Evolutionary conservation across 2,888 invertebrate genomes (phyloP), one percentile per base, ranked within the genome.

Genomic region (Nephrocerus scutellatus): DNA sequence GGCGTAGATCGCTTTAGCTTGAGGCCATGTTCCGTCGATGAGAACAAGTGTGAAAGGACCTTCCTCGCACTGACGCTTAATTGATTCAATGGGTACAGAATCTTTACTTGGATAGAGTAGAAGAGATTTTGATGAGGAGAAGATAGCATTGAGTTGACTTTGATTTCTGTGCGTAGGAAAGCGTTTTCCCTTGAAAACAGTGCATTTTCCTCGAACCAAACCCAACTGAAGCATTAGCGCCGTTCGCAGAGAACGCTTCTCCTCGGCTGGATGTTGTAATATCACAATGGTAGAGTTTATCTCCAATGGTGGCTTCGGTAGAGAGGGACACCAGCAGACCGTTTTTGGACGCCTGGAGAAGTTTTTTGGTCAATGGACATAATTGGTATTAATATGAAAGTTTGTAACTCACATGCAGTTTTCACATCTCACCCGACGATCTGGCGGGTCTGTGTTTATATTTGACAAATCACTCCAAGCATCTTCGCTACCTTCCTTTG

Each of bases 11-110:
- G 89, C 85, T 66, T 89, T 90, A 3, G 93, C 92, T 68, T 95
- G 93, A 1, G 90, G 85, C 93, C 93, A 95, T 8, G 95, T 95
- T 5, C 95, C 93, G 72, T 95, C 93, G 47, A 95, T 76, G 26
- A 93, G 70, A 29, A 93, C 72, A 36, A 93, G 71, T 63, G 87
- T 91, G 59, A 84, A 87, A 8, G 73, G 74, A 28, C 66, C 69
- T 20, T 62, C 50, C 4, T 16, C 7, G 8, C 24, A n/a, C 7
- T 21, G 23, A 5, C 5, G 9, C 59, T 45, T 59, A 55, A 38
- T 71, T 62, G 23, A 79, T 53, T 74, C 75, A 45, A 90, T 74
- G 57, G 84, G 79, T 34, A 82, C 70, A 3, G 91, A 82, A 49
- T 75, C 71, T 59, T 77, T 74, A 50, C 87, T 85, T 20, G 90